Base-by-base conservation (phyloP, 2,888 invertebrate genomes). In the Polietes domitor region DNA sequence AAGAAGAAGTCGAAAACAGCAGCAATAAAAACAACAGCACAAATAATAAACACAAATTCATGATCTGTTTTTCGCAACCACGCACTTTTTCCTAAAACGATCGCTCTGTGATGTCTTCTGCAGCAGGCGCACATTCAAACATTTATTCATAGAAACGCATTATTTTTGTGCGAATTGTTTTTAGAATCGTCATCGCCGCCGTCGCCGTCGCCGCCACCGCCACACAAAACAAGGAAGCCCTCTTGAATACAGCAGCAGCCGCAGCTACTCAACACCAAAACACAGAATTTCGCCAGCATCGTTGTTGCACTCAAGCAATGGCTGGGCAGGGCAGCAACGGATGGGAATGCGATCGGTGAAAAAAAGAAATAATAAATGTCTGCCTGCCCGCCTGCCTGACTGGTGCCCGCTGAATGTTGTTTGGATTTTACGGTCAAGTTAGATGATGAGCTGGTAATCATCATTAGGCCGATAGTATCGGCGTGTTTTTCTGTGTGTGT, bases 371-470 rank as follows among this genome's bases (percentile, higher is more conserved):
- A 32, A 32, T 32, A 9, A 32, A 47, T 47, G 47, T 4, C n/a
- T 47, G 47, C 26, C n/a, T 26, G 61, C 24, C 26, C 26, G 26
- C 28, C 61, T 26, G n/a, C 28, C 55, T 6, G 21, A 21, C 21
- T 9, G 55, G 17, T 26, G 26, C 28, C 68, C 24, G 21, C 41
- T 15, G 65, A 63, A 37, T 41, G 37, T 58, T 72, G 63, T 76
- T 32, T 65, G 50, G 63, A 58, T 82, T 82, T 81, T 85, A 78
- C 81, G 85, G 85, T 85, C 85, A 85, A 85, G 85, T 85, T 85
- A 78, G 80, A 58, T 21, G 74, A 37, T 73, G 73, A 41, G 58
- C 58, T 58, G 58, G 19, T 47, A 58, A 50, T 53, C 43, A 71
- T 71, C 77, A 77, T 79, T 68, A 50, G 55, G 63, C 37, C 71